Evolutionary conservation across 2,888 invertebrate genomes (phyloP), one percentile per base, ranked within the genome.

Genomic region (Philaethria dido): DNA sequence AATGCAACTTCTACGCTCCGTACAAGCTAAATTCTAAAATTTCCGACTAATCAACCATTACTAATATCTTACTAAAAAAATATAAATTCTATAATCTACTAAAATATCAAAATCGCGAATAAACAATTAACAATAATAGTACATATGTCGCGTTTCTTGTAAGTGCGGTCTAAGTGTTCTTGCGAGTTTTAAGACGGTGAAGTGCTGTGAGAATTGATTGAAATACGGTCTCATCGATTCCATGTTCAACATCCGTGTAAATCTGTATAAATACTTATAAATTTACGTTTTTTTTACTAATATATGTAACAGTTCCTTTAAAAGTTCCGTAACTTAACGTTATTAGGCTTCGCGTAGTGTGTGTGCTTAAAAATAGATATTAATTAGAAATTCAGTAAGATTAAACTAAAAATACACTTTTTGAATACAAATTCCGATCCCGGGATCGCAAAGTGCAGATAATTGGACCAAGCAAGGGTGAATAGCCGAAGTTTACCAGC

Each of bases 1-100:
- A 79, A 84, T 92, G 92, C 92, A 91, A 86, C 85, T 72, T 79
- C 81, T 81, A 50, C 67, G 71, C 85, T 85, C 82, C 79, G 77
- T 81, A 81, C 77, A 75, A 78, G 75, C 69, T 70, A 72, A 74
- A 73, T 72, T 70, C 69, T 68, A 69, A 74, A 73, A 66, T 63
- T 63, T 55, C 54, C 73, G 60, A 65, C 68, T 62, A 75, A 78
- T 69, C 68, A 73, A 4, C 42, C 11, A 14, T 22, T n/a, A 39
- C 11, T 42, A 45, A 39, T 69, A 66, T 63, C 67, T 39, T 62
- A 39, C 3, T 48, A 18, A n/a, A 36, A 59, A 61, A 72, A 70
- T 68, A 42, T 70, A 55, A 72, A 73, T 72, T 65, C 74, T 62
- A 62, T 61, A 68, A 52, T 22, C 3, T 36, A 16, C 36, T 25